Conservation (phyloP, 2,888 invertebrate genomes). For the Drosophila conformis region DNA sequence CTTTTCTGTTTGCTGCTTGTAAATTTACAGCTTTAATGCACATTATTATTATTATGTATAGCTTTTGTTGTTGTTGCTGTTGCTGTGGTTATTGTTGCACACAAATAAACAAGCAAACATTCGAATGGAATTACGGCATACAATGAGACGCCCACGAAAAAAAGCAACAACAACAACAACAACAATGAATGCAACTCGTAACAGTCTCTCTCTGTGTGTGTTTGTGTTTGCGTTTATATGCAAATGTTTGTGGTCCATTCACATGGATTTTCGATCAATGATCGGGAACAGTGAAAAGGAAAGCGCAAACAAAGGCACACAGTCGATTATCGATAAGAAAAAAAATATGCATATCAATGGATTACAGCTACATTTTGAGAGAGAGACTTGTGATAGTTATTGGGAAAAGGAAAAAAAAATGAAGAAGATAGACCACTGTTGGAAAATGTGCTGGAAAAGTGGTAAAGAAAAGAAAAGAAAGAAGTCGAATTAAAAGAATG, state of each 20-base stretch:
- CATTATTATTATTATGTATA: conserved; percentile 22
- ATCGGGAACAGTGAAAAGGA: conserved; percentile 50
- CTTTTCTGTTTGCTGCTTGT: conserved; percentile 51
- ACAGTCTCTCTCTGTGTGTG: conserved; percentile 4
- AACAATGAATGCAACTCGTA: conserved; percentile 38
- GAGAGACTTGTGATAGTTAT: conserved; percentile 16
- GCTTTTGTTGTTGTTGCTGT: conserved; percentile 8
- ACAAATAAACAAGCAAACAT: conserved; percentile 11
- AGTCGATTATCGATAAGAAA: conserved; percentile 18
- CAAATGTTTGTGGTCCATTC: conserved; percentile 35
- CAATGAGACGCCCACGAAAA: conserved; percentile 44
- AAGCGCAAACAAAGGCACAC: conserved; percentile 31
- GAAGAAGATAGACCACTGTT: conserved; percentile 1
- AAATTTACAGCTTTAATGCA: conserved; percentile 59
- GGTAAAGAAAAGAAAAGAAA: neutral
- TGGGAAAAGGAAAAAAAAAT: conserved; percentile 8
- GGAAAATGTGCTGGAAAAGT: conserved; percentile 32
- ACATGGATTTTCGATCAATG: conserved; percentile 30
- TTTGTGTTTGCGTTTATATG: neutral
- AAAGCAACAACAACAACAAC: neutral
- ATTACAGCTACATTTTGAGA: conserved; percentile 35
- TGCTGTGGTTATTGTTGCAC: conserved; percentile 16
- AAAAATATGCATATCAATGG: conserved; percentile 54
- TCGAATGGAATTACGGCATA: conserved; percentile 34
- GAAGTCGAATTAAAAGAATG: conserved; percentile 34